phyloP scores from a whole-genome alignment of 1,140 invertebrate species.

The Caerostris extrusa region DNA sequence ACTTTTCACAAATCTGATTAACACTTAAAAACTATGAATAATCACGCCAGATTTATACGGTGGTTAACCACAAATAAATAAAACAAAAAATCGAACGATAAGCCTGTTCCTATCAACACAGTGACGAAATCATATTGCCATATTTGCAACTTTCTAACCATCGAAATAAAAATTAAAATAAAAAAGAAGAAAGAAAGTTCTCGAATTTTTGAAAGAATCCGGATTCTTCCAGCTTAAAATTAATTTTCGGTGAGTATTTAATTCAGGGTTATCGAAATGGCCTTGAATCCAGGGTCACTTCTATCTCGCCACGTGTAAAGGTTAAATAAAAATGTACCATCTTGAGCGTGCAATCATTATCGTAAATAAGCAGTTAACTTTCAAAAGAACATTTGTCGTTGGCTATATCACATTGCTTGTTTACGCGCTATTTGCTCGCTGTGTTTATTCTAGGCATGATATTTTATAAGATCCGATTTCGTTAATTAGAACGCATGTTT shows the following conservation, averaged over 20 bases:
- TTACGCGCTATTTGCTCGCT: too few relatives aligned
- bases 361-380: neutral
- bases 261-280: neutral
- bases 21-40: neutral
- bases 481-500: too few relatives aligned
- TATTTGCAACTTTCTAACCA: neutral
- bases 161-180: neutral
- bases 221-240: neutral
- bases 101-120: neutral
- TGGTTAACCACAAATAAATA: neutral
- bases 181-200: neutral
- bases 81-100: neutral
- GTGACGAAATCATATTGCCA: neutral
- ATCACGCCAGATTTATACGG: neutral
- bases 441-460: too few relatives aligned
- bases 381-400: neutral
- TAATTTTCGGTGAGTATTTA: neutral
- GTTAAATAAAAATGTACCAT: neutral
- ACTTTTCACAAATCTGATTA: neutral
- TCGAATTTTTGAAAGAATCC: neutral
- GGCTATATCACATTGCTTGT: neutral
- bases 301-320: constrained; percentile 4
- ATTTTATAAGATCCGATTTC: too few relatives aligned
- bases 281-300: constrained; percentile 8
- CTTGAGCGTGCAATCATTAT: neutral